These are phyloP conservation scores for Athalia rosae DNA, from an alignment of 2,888 invertebrate genomes.

Conservation along the genomic window DNA sequence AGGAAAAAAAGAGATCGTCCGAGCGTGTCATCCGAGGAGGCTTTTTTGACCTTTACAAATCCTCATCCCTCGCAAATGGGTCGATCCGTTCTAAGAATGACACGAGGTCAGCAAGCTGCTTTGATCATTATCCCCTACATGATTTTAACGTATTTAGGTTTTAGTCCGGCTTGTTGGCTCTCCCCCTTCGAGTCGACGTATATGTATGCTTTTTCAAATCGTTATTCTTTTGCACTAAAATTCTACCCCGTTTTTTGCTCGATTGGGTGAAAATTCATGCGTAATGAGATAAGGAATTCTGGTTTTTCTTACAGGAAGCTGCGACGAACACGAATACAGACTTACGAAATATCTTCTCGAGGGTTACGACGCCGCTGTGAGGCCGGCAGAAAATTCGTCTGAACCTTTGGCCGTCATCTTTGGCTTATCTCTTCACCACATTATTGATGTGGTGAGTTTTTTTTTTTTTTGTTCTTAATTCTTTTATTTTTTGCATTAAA, in stretches of 20 bases:
- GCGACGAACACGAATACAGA: conserved; percentile 84
- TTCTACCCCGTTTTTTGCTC: not conserved
- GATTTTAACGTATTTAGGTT: conserved; percentile 2
- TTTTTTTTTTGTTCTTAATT: not conserved
- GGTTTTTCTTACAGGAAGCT: conserved; percentile 48
- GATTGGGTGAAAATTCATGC: not conserved
- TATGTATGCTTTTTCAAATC: no score
- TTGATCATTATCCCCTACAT: conserved; percentile 10
- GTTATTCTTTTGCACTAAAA: no score
- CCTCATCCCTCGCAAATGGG: conserved; percentile 24
- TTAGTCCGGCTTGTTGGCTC: not conserved
- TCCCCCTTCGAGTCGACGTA: no score
- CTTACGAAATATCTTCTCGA: conserved; percentile 84
- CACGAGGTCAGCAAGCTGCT: conserved; percentile 5
- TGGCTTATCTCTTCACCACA: conserved; percentile 88
- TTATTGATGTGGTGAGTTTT: conserved; percentile 87
- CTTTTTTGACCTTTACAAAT: conserved; percentile 30
- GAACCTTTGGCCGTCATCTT: conserved; percentile 86
- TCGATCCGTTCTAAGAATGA: conserved; percentile 27
- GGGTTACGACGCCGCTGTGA: conserved; percentile 85
- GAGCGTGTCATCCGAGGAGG: conserved; percentile 10
- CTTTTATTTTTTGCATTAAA: no score
- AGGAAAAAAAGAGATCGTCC: not conserved
- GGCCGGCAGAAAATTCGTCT: conserved; percentile 86
- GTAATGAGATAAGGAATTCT: not conserved